Evolutionary conservation across 2,113 vertebrate species (phyloP).

Genomic region (Theristicus caerulescens): DNA sequence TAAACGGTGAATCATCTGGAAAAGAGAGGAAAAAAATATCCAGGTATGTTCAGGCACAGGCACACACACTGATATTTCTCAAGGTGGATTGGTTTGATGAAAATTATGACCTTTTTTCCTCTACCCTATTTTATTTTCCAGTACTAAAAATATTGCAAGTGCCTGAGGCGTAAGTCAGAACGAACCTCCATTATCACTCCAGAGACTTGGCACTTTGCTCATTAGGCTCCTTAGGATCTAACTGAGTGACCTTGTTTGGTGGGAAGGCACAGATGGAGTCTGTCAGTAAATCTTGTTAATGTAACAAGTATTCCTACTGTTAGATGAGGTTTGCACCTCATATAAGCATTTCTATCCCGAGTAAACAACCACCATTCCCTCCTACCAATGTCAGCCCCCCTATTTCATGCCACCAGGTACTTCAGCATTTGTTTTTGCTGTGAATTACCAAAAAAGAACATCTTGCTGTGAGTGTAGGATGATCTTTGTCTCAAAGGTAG

Average conservation of each 20-base stretch:
- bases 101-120: conserved; percentile 71
- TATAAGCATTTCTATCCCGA: conserved; percentile 30
- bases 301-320: conserved; percentile 76
- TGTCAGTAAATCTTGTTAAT: conserved; percentile 84
- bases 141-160: conserved; percentile 72
- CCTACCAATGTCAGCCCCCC: conserved; percentile 32
- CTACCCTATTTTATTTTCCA: conserved; percentile 67
- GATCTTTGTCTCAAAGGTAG: conserved; percentile 7
- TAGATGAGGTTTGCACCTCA: conserved; percentile 73
- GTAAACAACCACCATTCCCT: conserved; percentile 57
- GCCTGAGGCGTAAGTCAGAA: conserved; percentile 72
- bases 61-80: conserved; percentile 44
- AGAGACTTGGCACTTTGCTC: conserved; percentile 73
- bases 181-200: conserved; percentile 68
- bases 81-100: conserved; percentile 58
- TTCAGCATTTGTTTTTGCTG: conserved; percentile 49
- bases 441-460: conserved; percentile 56
- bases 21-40: not conserved
- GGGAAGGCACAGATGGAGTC: conserved; percentile 80
- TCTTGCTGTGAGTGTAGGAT: conserved; percentile 21
- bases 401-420: conserved; percentile 8
- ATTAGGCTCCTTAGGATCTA: conserved; percentile 67
- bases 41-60: not conserved
- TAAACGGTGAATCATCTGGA: conserved; percentile 17
- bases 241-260: conserved; percentile 79